Percentiles rank a stretch among this genome's conserved stretches.
Conservation (phyloP, 30 jellyfish, hydroid and myxozoan genomes). For the Hydractinia echinata region DNA sequence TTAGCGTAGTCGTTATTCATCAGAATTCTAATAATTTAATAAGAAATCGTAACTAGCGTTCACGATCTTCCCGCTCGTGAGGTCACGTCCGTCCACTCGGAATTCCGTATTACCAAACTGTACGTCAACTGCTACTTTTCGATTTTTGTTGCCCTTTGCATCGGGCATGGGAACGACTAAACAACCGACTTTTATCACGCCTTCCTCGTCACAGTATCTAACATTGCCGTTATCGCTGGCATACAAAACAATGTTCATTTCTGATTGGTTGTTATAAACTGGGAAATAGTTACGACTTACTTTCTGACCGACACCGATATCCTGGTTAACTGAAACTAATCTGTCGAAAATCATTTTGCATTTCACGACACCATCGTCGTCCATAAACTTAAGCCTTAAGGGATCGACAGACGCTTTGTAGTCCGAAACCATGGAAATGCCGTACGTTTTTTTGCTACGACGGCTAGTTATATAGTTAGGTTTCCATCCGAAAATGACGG, state of each 20-base stretch:
- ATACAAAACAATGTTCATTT: conserved; percentile 14
- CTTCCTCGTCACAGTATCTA: conserved; percentile 4
- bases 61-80: conserved; percentile 1
- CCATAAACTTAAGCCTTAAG: background rate
- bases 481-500: conserved; percentile 30
- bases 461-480: background rate
- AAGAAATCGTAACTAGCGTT: conserved; percentile 14
- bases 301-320: conserved; percentile 10
- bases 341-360: conserved; percentile 20
- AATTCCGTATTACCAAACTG: conserved; percentile 21
- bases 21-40: background rate
- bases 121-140: conserved; percentile 16
- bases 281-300: conserved; percentile 15
- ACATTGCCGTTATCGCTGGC: background rate
- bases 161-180: conserved; percentile 17
- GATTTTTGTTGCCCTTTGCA: conserved; percentile 2
- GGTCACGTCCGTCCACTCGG: conserved; percentile 16
- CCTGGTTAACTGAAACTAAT: conserved; percentile 18
- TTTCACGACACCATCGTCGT: conserved; percentile 14
- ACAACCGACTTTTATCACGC: conserved; percentile 3
- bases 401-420: background rate
- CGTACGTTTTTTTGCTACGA: conserved; percentile 7
- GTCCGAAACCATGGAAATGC: conserved; percentile 22
- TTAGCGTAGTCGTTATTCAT: no score
- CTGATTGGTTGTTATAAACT: conserved; percentile 17